phyloP scores from a whole-genome alignment of 2,888 invertebrate genomes.

The Melinopterus prodromus region DNA sequence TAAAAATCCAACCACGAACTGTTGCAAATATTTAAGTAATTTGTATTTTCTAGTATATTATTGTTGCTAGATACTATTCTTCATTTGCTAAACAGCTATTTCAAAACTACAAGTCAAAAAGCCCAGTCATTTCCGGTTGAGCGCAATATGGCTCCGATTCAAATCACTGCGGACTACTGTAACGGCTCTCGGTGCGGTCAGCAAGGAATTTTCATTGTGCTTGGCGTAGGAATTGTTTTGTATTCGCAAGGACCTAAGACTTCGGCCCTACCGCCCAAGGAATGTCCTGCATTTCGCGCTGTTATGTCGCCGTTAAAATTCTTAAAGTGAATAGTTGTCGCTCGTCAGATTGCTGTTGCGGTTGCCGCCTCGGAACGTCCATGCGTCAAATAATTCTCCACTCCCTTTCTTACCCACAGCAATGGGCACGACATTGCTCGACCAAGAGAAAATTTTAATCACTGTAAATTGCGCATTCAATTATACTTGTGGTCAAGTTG shows the following conservation, averaged over 20 bases:
- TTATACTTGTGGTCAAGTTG: neutral
- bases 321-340: constrained; percentile 26
- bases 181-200: constrained; percentile 21
- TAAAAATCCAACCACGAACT: no score
- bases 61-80: no score
- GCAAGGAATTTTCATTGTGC: constrained; percentile 22
- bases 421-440: neutral
- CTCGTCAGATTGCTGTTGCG: constrained; percentile 22
- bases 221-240: constrained; percentile 14
- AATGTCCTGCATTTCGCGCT: constrained; percentile 17
- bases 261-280: constrained; percentile 15
- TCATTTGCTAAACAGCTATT: no score
- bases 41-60: no score
- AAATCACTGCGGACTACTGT: constrained; percentile 17
- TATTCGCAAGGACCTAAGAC: constrained; percentile 15
- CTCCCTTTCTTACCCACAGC: neutral
- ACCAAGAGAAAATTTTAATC: neutral
- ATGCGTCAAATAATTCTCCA: constrained; percentile 4
- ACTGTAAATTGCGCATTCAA: neutral
- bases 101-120: no score
- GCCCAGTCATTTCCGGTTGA: no score
- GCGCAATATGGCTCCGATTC: neutral
- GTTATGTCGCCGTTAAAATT: constrained; percentile 26
- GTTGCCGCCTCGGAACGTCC: neutral
- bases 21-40: no score